These are phyloP conservation scores for Peromyscus attwateri DNA, from an alignment of 2,797 vertebrate species.

Conservation along the genomic window DNA sequence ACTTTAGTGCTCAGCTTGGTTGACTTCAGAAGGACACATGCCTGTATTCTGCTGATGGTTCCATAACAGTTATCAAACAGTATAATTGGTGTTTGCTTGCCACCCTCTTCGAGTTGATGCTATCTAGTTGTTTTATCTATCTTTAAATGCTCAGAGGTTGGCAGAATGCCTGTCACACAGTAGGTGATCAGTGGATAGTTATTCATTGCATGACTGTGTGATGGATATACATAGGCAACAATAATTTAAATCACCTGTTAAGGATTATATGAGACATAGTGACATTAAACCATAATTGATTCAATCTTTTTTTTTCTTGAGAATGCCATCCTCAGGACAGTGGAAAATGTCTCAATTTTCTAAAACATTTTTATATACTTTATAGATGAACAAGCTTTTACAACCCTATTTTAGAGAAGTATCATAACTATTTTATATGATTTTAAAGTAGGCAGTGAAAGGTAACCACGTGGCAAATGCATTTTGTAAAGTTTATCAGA, in stretches of 20 bases:
- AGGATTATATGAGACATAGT: background rate
- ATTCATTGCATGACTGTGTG: slow-evolving; percentile 40
- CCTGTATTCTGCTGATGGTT: slow-evolving; percentile 16
- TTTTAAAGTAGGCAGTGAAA: slow-evolving; percentile 55
- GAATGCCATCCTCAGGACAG: background rate
- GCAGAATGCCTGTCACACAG: background rate
- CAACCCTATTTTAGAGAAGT: background rate
- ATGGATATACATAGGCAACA: slow-evolving; percentile 1
- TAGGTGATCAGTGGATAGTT: slow-evolving; percentile 13
- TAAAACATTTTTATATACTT: slow-evolving; percentile 29
- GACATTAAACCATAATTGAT: background rate
- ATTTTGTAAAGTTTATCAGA: slow-evolving; percentile 26
- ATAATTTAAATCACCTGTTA: slow-evolving; percentile 39
- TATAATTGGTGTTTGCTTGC: slow-evolving; percentile 54
- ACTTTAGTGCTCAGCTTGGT: background rate
- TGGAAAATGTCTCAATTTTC: slow-evolving; percentile 53
- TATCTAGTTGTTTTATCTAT: slow-evolving; percentile 14
- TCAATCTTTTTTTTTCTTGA: background rate
- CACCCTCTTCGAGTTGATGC: slow-evolving; percentile 3
- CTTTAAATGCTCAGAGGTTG: slow-evolving; percentile 39
- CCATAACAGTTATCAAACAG: background rate
- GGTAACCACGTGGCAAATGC: slow-evolving; percentile 1
- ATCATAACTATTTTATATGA: background rate
- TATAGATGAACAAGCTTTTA: background rate
- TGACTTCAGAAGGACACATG: background rate